Conservation (phyloP, 2,888 invertebrate genomes). For the Conops quadrifasciatus region DNA sequence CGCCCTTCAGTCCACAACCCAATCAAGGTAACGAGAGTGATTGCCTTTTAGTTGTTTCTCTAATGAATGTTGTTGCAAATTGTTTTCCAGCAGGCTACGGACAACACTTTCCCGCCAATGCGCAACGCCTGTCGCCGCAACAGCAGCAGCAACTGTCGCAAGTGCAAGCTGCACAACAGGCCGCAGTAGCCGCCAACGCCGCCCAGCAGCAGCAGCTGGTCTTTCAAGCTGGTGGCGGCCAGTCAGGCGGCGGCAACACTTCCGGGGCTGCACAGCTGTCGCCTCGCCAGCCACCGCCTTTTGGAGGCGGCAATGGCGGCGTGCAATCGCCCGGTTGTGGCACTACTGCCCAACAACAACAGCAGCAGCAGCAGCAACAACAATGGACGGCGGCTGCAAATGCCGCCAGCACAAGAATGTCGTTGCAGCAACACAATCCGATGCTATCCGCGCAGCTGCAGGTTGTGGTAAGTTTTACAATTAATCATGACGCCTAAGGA, state of each 20-base stretch:
- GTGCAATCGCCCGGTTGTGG: constrained; percentile 64
- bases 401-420: constrained; percentile 60
- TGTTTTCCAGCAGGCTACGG: constrained; percentile 54
- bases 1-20: constrained; percentile 65
- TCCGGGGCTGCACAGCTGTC: constrained; percentile 61
- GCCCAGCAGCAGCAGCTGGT: constrained; percentile 53
- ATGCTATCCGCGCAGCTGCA: constrained; percentile 88
- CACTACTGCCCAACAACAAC: neutral
- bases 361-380: constrained; percentile 43
- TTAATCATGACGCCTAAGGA: no score
- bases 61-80: neutral
- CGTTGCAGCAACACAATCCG: constrained; percentile 83
- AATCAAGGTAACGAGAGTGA: constrained; percentile 55
- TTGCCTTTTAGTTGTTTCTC: neutral
- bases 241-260: constrained; percentile 43
- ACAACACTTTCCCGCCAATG: constrained; percentile 60
- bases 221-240: constrained; percentile 36
- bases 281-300: constrained; percentile 59
- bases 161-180: constrained; percentile 43
- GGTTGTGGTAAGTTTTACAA: constrained; percentile 66
- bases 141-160: constrained; percentile 58
- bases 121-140: constrained; percentile 62
- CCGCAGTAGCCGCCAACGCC: constrained; percentile 45
- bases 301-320: constrained; percentile 48
- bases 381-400: constrained; percentile 46